These are phyloP conservation scores for Falco columbarius DNA, from an alignment of 2,797 vertebrate species.

Conservation along the genomic window DNA sequence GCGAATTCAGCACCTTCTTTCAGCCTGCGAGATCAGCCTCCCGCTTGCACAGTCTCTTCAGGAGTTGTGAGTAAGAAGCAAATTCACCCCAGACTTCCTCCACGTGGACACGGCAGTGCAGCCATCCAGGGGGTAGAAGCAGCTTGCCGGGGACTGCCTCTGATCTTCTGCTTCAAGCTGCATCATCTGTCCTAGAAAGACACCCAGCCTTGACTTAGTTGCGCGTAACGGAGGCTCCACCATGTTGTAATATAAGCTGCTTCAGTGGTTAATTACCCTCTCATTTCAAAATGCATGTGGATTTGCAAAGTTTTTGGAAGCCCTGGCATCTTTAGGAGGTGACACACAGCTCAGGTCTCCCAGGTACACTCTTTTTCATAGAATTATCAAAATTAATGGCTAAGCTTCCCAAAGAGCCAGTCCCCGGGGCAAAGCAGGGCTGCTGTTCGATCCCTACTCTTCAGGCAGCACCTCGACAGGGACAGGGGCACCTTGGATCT, in stretches of 20 bases:
- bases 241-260: not conserved
- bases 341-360: not conserved
- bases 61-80: not conserved
- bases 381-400: not conserved
- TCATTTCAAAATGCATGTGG: not conserved
- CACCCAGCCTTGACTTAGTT: not conserved
- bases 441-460: not conserved
- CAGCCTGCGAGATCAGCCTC: fast-evolving
- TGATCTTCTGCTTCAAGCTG: not conserved
- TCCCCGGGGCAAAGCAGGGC: not conserved
- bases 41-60: not conserved
- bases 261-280: not conserved
- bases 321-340: not conserved
- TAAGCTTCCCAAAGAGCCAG: not conserved
- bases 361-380: not conserved
- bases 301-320: slow-evolving; percentile 3
- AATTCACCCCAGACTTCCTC: not conserved
- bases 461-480: not conserved
- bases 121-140: not conserved
- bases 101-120: fast-evolving
- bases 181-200: not conserved
- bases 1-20: not conserved
- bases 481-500: not conserved
- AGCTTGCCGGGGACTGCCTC: not conserved
- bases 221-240: not conserved